phyloP scores from a whole-genome alignment of 2,797 vertebrate genomes.

The Bradypodion ventrale region DNA sequence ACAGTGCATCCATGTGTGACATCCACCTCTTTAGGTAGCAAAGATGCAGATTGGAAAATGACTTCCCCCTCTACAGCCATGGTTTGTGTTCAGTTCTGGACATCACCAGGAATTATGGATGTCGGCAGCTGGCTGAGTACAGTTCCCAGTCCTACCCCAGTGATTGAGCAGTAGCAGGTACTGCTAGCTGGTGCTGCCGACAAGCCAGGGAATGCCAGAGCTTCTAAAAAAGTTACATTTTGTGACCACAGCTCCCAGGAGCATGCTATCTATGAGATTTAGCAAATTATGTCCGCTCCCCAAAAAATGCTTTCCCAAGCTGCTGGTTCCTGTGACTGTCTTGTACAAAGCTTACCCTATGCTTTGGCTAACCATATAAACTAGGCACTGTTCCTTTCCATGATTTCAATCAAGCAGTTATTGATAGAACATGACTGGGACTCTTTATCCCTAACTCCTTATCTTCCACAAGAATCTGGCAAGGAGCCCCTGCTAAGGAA shows the following conservation, averaged over 20 bases:
- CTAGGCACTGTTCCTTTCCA: neutral
- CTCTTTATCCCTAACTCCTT: too few relatives aligned
- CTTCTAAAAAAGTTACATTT: too few relatives aligned
- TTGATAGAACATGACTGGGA: neutral
- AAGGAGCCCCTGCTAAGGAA: neutral
- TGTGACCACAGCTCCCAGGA: too few relatives aligned
- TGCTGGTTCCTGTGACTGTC: too few relatives aligned
- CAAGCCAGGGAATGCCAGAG: too few relatives aligned
- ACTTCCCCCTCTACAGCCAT: neutral
- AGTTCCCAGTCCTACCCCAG: too few relatives aligned
- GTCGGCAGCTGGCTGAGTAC: neutral
- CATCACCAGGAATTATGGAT: neutral
- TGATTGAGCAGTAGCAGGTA: neutral
- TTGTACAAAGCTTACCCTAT: neutral
- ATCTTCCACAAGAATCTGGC: neutral
- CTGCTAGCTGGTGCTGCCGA: neutral
- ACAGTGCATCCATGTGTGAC: neutral
- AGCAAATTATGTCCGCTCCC: too few relatives aligned
- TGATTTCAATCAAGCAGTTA: neutral
- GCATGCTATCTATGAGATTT: too few relatives aligned
- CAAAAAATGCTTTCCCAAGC: too few relatives aligned
- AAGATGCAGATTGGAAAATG: neutral
- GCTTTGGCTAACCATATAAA: neutral
- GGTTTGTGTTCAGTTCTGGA: neutral
- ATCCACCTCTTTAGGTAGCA: neutral